Base-by-base conservation (phyloP, 1,140 invertebrate genomes). In the Coenobita brevimanus region DNA sequence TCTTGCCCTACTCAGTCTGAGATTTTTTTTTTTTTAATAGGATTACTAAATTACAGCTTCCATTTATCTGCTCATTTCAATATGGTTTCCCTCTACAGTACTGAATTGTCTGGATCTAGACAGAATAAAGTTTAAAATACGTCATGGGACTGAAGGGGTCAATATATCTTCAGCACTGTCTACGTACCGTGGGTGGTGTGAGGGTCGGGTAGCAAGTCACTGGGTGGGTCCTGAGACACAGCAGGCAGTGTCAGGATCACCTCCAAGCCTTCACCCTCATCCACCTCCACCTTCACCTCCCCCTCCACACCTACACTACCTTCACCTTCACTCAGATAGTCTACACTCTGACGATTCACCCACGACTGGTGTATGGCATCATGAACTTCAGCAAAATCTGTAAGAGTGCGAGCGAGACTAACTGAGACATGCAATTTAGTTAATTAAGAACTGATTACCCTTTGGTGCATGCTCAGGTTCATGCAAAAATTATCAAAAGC, bases 381-480 rank as follows among this genome's bases (percentile, higher is more conserved):
- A n/a, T 83, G 64, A 73, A 54, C 67, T 38, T 73, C 81, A 50
- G 81, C 64, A 83, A 71, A 83, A 83, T 83, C 81, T 83, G 81
- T 3, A 83, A 83, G 81, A 46, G 69, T 36, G 69, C 24, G 81
- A 83, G 67, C 46, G 73, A 24, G 33, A 21, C 67, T 57, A 36
- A 30, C 46, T 57, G 21, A 54, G 50, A 73, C 81, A 83, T 83
- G 81, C 81, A 81, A 30, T 24, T 64, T 36, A 33, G 24, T 21
- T 33, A 8, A 10, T 8, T 6, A 50, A 50, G 46, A 50, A 17
- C 46, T 17, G 6, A 17, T 6, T 50, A 17, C 17, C 46, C 46
- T 17, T 50, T 50, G 46, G 76, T 50, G 36, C 30, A 60, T 60
- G 33, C 50, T 79, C 21, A 36, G 57, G 8, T 64, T 81, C 78